phyloP scores from a whole-genome alignment of 1,140 invertebrate species.

The Camponotus pennsylvanicus region DNA sequence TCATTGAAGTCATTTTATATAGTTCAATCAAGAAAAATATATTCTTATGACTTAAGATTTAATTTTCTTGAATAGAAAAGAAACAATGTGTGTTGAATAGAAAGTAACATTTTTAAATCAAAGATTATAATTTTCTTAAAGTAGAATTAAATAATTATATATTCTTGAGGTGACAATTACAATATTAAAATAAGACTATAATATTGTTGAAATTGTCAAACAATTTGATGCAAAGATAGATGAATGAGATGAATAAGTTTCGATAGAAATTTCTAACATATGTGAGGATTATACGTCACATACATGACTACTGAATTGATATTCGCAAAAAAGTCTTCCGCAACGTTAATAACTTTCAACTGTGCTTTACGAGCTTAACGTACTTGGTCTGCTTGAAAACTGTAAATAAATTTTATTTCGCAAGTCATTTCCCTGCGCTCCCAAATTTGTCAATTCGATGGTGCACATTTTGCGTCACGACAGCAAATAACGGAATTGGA shows the following conservation, averaged over 20 bases:
- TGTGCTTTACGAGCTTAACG: background rate
- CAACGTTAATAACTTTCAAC: background rate
- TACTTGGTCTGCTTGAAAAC: background rate
- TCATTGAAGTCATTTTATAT: too few species aligned
- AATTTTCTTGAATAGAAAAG: too few species aligned
- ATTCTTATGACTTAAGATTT: too few species aligned
- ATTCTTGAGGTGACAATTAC: too few species aligned
- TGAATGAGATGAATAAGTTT: too few species aligned
- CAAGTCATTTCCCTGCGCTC: background rate
- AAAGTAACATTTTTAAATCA: too few species aligned
- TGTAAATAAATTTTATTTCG: background rate
- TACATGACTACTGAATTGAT: background rate
- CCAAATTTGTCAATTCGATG: slow-evolving; percentile 28
- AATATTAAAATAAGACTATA: too few species aligned
- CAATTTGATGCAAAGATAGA: background rate
- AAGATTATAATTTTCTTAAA: too few species aligned
- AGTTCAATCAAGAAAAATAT: too few species aligned
- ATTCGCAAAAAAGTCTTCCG: background rate
- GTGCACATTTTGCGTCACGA: background rate
- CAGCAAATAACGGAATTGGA: slow-evolving; percentile 21
- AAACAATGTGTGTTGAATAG: too few species aligned
- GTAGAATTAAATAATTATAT: too few species aligned
- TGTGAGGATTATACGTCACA: too few species aligned
- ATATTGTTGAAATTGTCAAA: background rate
- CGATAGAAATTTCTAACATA: background rate